A percentile compares a stretch with the other conserved stretches of the same genome.
phyloP scores from a whole-genome alignment of 2,797 vertebrate genomes.

The Anniella stebbinsi region DNA sequence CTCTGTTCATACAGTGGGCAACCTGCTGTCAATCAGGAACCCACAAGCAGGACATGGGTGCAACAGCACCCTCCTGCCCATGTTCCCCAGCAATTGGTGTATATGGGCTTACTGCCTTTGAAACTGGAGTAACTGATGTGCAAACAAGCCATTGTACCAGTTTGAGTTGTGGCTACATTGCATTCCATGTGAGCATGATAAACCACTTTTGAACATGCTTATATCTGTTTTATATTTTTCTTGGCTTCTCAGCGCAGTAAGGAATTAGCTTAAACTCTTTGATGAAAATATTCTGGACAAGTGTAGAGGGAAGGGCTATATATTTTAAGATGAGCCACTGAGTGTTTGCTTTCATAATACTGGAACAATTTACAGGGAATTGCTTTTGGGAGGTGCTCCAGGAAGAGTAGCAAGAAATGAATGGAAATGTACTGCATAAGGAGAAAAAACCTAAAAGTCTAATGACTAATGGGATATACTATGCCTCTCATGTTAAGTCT shows the following conservation, averaged over 20 bases:
- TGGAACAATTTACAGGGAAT: background rate
- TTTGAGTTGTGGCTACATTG: background rate
- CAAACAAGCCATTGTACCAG: background rate
- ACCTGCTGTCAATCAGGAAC: too few relatives aligned
- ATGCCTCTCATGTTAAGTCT: background rate
- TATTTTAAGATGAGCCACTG: conserved; percentile 39
- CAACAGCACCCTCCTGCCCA: too few relatives aligned
- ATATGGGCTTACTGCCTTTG: background rate
- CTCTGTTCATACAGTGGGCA: too few relatives aligned
- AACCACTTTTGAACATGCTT: background rate
- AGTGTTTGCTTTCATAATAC: conserved; percentile 23
- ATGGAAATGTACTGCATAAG: background rate
- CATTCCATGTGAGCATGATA: background rate
- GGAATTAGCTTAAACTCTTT: background rate
- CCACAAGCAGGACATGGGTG: too few relatives aligned
- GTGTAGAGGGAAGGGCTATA: conserved; percentile 11
- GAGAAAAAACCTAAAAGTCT: background rate
- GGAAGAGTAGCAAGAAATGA: conserved; percentile 1
- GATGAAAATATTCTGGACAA: background rate
- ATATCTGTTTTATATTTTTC: background rate
- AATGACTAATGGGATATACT: background rate
- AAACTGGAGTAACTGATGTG: too few relatives aligned
- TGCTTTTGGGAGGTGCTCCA: conserved; percentile 12
- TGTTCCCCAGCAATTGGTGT: too few relatives aligned
- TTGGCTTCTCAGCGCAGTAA: conserved; percentile 11